Evolutionary conservation across 2,888 invertebrate genomes (phyloP).

Genomic region (Tinea trinotella): DNA sequence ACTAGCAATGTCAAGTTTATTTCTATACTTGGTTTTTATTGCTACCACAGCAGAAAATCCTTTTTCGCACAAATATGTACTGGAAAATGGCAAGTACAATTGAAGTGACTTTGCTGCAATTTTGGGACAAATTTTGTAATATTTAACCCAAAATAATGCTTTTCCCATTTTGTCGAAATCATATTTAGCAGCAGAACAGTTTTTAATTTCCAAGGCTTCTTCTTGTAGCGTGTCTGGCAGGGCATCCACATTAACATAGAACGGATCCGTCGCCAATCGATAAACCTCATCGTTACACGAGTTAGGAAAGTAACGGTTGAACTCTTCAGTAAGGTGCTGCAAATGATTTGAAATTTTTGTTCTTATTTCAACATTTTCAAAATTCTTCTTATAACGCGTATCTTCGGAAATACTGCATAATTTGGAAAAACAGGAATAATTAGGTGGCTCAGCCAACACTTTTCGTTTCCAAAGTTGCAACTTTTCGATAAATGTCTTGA

Average conservation of each 20-base stretch:
- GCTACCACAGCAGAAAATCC: too few species aligned
- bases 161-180: conserved; percentile 3
- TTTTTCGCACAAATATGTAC: too few species aligned
- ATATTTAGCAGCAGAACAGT: conserved; percentile 13
- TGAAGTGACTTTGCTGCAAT: background rate
- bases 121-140: conserved; percentile 11
- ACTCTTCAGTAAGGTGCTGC: conserved; percentile 14
- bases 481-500: too few species aligned
- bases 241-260: background rate
- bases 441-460: too few species aligned
- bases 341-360: conserved; percentile 6
- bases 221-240: conserved; percentile 14
- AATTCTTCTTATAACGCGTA: conserved; percentile 6
- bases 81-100: conserved; percentile 10
- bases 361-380: conserved; percentile 7
- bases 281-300: conserved; percentile 3
- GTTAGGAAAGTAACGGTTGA: background rate
- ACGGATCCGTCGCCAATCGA: conserved; percentile 11
- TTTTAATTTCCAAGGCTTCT: conserved; percentile 8
- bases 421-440: too few species aligned
- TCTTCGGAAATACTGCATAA: too few species aligned
- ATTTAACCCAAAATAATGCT: background rate
- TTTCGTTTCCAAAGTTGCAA: too few species aligned
- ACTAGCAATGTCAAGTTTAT: too few species aligned
- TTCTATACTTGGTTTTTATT: too few species aligned